Percentiles rank a stretch among this genome's conserved stretches.
These are phyloP conservation scores for Okamejei kenojei DNA, from an alignment of 2,797 vertebrate species.

Conservation along the genomic window DNA sequence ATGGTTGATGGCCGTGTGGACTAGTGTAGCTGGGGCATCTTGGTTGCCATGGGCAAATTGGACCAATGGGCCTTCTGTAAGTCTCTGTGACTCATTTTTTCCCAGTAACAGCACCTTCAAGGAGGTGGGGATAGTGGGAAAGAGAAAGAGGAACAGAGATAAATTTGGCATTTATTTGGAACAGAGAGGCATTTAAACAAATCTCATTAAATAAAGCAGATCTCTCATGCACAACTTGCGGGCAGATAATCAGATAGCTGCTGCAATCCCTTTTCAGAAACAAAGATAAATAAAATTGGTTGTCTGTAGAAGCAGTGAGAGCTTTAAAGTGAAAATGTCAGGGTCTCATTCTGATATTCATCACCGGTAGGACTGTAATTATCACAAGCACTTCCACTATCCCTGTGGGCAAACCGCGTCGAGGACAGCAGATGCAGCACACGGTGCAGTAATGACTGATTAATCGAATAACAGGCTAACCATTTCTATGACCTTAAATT, in stretches of 20 bases:
- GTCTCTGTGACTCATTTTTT: not conserved
- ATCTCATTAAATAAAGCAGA: conserved; percentile 17
- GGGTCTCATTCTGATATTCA: conserved; percentile 48
- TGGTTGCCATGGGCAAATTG: too few species aligned
- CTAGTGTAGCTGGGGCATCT: too few species aligned
- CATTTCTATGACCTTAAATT: conserved; percentile 41
- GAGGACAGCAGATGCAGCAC: conserved; percentile 43
- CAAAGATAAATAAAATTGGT: conserved; percentile 57
- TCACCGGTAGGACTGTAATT: conserved; percentile 48
- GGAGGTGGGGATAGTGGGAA: not conserved
- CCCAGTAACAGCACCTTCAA: not conserved
- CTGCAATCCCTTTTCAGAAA: conserved; percentile 7
- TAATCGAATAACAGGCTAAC: conserved; percentile 62
- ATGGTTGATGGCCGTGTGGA: too few species aligned
- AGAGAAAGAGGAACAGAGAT: not conserved
- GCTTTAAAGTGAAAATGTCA: conserved; percentile 64
- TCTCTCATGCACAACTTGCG: not conserved
- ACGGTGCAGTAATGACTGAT: conserved; percentile 61
- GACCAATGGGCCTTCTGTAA: too few species aligned
- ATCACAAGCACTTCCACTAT: conserved; percentile 46
- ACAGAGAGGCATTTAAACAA: not conserved
- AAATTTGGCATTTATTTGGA: too few species aligned
- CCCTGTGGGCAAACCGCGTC: conserved; percentile 50
- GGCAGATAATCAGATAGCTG: not conserved
- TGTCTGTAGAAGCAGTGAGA: conserved; percentile 49